phyloP scores from a whole-genome alignment of 2,113 vertebrate genomes.

The Rhinopomastus cyanomelas region DNA sequence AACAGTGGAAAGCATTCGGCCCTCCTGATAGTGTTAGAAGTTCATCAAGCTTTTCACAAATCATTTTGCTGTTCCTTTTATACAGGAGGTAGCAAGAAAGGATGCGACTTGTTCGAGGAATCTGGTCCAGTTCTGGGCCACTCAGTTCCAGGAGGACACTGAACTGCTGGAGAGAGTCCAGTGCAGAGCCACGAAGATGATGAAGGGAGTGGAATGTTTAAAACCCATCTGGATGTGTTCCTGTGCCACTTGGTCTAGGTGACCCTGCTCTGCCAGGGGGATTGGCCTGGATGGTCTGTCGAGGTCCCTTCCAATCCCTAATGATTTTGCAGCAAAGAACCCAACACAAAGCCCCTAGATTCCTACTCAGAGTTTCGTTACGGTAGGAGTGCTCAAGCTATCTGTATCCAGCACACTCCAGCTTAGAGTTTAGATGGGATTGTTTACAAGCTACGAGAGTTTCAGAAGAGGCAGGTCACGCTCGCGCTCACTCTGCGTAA shows the following conservation, averaged over 20 bases:
- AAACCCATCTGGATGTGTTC: too few relatives aligned
- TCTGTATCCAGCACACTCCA: neutral
- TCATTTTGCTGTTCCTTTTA: neutral
- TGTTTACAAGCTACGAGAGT: neutral
- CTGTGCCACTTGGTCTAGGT: too few relatives aligned
- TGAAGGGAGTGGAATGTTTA: too few relatives aligned
- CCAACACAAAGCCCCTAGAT: accelerated
- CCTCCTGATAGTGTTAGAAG: neutral
- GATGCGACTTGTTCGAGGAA: accelerated
- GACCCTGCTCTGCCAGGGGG: too few relatives aligned
- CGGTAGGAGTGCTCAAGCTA: neutral
- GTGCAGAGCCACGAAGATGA: too few relatives aligned
- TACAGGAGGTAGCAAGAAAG: neutral
- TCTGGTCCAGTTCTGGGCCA: too few relatives aligned
- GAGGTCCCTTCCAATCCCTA: too few relatives aligned
- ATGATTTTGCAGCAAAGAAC: neutral
- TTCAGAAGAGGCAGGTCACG: neutral
- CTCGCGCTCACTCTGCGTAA: neutral
- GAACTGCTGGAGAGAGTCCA: too few relatives aligned
- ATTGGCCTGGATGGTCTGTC: too few relatives aligned
- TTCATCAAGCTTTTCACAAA: neutral
- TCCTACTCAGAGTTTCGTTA: neutral
- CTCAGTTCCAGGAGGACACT: too few relatives aligned
- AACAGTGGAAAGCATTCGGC: neutral
- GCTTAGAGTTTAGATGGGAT: neutral